phyloP scores from a whole-genome alignment of 2,113 vertebrate species.

The Neotragus pygmaeus region DNA sequence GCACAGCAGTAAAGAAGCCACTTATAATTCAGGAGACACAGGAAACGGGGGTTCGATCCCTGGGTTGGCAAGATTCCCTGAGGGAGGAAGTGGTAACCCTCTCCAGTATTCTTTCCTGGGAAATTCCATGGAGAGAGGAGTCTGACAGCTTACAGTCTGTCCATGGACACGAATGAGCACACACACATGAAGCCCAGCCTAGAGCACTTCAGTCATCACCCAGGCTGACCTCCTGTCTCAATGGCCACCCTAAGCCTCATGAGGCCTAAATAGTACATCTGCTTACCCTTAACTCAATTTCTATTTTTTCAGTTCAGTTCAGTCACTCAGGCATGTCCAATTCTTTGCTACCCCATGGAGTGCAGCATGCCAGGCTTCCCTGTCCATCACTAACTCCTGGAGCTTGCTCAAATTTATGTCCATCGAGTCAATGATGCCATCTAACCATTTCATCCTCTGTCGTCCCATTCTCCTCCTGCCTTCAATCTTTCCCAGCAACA shows the following conservation, averaged over 20 bases:
- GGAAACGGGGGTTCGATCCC: rapidly evolving
- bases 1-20: neutral
- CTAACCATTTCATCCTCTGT: neutral
- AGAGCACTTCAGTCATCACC: neutral
- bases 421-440: neutral
- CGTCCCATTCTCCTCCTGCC: neutral
- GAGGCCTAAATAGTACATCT: neutral
- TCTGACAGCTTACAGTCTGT: neutral
- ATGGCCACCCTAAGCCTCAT: neutral
- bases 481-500: neutral
- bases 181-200: neutral
- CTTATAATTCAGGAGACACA: neutral
- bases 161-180: neutral
- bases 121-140: neutral
- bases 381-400: neutral
- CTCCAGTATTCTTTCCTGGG: neutral
- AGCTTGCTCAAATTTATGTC: neutral
- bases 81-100: neutral
- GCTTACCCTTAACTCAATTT: neutral
- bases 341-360: neutral
- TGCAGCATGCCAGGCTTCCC: rapidly evolving
- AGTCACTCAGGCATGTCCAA: rapidly evolving
- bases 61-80: neutral
- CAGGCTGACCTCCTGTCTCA: neutral
- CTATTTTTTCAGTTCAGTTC: neutral